Percentiles rank a stretch among this genome's conserved stretches.
Evolutionary conservation across 1,140 invertebrate species (phyloP).

Genomic region (Drosophila dunni): DNA sequence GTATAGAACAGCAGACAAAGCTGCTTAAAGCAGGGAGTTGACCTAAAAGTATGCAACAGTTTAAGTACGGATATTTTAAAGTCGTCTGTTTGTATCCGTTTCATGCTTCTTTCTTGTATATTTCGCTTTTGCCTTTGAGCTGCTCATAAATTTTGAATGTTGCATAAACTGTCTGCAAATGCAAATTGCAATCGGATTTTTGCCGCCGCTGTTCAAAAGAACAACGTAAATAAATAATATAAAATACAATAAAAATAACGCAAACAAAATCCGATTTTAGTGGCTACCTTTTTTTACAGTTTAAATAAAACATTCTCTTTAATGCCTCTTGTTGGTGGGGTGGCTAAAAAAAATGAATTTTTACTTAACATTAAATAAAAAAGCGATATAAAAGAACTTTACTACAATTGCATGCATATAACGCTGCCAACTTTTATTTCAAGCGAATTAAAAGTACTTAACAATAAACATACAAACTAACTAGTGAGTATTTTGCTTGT

Average conservation of each 20-base stretch:
- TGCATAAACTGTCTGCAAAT: constrained; percentile 34
- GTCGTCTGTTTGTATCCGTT: background rate
- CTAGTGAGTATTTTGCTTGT: too few relatives aligned
- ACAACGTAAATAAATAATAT: constrained; percentile 20
- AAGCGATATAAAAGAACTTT: background rate
- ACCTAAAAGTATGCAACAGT: too few relatives aligned
- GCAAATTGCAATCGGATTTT: constrained; percentile 36
- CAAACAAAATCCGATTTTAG: constrained; percentile 28
- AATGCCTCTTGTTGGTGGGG: constrained; percentile 8
- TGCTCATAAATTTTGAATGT: constrained; percentile 42
- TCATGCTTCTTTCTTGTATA: background rate
- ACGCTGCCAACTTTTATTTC: too few relatives aligned
- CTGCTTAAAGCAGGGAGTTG: too few relatives aligned
- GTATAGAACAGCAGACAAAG: too few relatives aligned
- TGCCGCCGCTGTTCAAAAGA: background rate
- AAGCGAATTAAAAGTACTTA: too few relatives aligned
- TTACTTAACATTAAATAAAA: background rate
- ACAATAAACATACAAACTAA: too few relatives aligned
- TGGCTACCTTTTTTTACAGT: background rate
- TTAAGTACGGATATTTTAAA: too few relatives aligned
- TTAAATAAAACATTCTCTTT: constrained; percentile 29
- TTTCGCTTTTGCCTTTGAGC: constrained; percentile 1
- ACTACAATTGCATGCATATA: background rate
- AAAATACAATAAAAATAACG: constrained; percentile 1
- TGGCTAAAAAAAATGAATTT: background rate